Conservation (phyloP, 1,140 invertebrate genomes). For the Macrotrachela quadricornifera region DNA sequence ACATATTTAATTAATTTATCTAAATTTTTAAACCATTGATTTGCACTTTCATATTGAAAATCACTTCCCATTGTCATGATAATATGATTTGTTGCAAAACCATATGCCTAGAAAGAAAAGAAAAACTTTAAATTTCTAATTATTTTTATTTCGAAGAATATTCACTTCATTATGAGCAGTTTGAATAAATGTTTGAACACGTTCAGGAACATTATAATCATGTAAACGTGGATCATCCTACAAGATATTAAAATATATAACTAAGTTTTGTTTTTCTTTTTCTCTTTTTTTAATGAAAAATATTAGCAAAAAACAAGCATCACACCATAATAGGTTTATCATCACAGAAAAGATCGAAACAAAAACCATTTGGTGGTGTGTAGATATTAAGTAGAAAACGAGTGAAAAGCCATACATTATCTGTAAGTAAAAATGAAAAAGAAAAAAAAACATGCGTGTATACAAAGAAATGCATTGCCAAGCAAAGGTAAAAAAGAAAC, state of each 20-base stretch:
- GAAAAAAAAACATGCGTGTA: no score
- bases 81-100: constrained; percentile 43
- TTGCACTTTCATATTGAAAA: constrained; percentile 65
- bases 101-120: background rate
- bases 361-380: constrained; percentile 58
- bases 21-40: constrained; percentile 60
- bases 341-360: constrained; percentile 58
- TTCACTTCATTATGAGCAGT: background rate
- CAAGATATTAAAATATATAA: no score
- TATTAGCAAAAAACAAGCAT: no score
- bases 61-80: constrained; percentile 79
- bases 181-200: constrained; percentile 26
- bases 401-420: constrained; percentile 29
- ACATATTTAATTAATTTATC: constrained; percentile 59
- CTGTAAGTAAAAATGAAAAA: no score
- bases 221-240: constrained; percentile 11
- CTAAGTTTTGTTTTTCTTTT: no score
- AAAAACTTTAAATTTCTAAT: background rate
- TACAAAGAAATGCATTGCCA: no score
- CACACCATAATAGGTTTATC: constrained; percentile 55
- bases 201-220: constrained; percentile 35
- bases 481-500: no score
- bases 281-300: no score
- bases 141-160: no score
- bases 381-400: constrained; percentile 51